These are phyloP conservation scores for Aphelenchoides avenae DNA, from an alignment of 1,140 invertebrate species.

Conservation along the genomic window DNA sequence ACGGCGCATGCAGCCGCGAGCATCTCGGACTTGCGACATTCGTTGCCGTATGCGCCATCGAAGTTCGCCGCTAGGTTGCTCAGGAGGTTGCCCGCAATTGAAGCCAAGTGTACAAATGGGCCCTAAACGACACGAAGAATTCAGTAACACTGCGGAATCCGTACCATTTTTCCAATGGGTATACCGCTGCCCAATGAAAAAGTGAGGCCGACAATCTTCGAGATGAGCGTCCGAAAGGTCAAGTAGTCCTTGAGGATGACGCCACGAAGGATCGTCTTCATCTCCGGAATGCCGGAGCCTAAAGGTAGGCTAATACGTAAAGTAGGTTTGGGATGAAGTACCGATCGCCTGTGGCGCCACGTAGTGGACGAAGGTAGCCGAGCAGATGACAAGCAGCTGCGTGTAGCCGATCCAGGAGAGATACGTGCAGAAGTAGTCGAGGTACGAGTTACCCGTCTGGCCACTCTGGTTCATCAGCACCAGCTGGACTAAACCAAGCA, in stretches of 20 bases:
- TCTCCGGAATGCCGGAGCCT: conserved; percentile 97
- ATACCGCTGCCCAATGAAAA: conserved; percentile 90
- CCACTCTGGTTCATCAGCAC: conserved; percentile 43
- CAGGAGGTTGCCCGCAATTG: conserved; percentile 51
- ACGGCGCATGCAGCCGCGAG: conserved; percentile 57
- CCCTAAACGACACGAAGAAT: too few relatives aligned
- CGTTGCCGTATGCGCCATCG: conserved; percentile 55
- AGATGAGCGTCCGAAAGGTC: conserved; percentile 85
- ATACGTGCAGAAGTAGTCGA: conserved; percentile 54
- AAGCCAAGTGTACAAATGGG: conserved; percentile 57
- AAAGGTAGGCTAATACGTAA: too few relatives aligned
- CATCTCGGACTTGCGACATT: conserved; percentile 54
- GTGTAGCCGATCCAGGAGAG: conserved; percentile 56
- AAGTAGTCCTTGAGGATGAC: conserved; percentile 94
- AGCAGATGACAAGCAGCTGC: conserved; percentile 50
- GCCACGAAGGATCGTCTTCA: conserved; percentile 95
- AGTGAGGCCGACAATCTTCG: conserved; percentile 89
- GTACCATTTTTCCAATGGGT: conserved; percentile 92
- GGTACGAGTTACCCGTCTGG: conserved; percentile 31
- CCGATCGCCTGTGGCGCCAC: conserved; percentile 57
- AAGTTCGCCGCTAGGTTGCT: conserved; percentile 49
- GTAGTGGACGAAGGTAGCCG: conserved; percentile 55
- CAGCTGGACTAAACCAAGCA: conserved; percentile 52
- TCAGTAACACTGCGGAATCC: conserved; percentile 3
- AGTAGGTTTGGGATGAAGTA: conserved; percentile 21